A percentile compares a stretch with the other conserved stretches of the same genome.
phyloP scores from a whole-genome alignment of 2,888 invertebrate genomes.

The Rhagonycha fulva region DNA sequence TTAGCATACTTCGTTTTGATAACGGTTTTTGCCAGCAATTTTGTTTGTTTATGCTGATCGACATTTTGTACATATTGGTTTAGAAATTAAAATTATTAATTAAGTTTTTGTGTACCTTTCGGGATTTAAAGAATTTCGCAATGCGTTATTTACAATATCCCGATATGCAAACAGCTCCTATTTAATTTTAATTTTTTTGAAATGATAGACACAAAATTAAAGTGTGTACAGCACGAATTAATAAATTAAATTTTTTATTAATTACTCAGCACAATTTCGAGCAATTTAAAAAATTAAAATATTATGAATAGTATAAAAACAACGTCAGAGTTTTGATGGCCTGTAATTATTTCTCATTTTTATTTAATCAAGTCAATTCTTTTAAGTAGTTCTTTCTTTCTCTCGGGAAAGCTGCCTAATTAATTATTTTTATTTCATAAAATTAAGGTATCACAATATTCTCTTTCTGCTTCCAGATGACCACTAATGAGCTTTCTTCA shows the following conservation, averaged over 20 bases:
- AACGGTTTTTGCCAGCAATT: constrained; percentile 16
- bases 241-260: not conserved
- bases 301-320: not conserved
- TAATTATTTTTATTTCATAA: not conserved
- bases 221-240: not conserved
- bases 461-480: not conserved
- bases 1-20: constrained; percentile 18
- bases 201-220: not conserved
- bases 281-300: not conserved
- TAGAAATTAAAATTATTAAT: constrained; percentile 11
- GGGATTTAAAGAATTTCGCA: not conserved
- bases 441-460: not conserved
- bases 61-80: constrained; percentile 14
- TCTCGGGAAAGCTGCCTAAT: not conserved
- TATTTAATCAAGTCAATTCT: not conserved
- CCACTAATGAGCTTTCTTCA: not conserved
- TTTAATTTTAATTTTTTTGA: not conserved
- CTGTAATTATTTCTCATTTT: not conserved
- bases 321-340: not conserved
- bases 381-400: not conserved
- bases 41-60: constrained; percentile 20
- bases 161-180: not conserved
- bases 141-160: not conserved
- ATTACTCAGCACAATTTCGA: not conserved
- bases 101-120: constrained; percentile 9